These are phyloP conservation scores for Gastrophryne carolinensis DNA, from an alignment of 2,797 vertebrate genomes.

Conservation along the genomic window DNA sequence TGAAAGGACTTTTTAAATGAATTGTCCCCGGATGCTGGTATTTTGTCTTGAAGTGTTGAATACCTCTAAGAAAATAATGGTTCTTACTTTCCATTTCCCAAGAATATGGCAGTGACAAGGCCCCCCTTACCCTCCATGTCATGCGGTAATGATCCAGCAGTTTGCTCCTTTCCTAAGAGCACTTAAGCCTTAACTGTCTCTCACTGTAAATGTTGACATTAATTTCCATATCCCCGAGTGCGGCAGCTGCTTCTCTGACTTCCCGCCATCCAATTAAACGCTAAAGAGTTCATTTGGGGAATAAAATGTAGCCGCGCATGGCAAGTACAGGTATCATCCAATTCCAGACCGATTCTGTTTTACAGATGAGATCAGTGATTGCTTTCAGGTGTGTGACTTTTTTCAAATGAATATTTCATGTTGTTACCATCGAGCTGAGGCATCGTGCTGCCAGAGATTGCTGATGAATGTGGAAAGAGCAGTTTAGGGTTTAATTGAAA, in stretches of 20 bases:
- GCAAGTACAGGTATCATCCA: background rate
- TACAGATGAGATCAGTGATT: background rate
- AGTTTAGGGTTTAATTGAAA: too few species aligned
- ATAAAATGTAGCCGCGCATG: background rate
- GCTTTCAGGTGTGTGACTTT: conserved; percentile 8
- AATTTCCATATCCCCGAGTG: conserved; percentile 17
- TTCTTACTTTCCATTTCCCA: too few species aligned
- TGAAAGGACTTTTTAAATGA: too few species aligned
- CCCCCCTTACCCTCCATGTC: background rate
- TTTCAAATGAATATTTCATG: conserved; percentile 3
- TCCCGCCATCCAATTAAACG: conserved; percentile 1
- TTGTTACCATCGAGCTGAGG: too few species aligned
- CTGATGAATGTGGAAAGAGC: too few species aligned
- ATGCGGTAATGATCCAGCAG: background rate
- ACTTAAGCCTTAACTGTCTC: conserved; percentile 7
- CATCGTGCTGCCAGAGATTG: too few species aligned
- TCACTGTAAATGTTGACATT: conserved; percentile 21
- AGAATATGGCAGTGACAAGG: too few species aligned
- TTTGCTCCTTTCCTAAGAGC: background rate
- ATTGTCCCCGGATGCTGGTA: too few species aligned
- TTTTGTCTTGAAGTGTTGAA: too few species aligned
- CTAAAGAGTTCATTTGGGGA: background rate
- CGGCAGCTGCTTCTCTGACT: background rate
- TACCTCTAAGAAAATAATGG: too few species aligned
- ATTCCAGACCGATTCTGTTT: background rate